These are phyloP conservation scores for Phanerotoma sp. DNA, from an alignment of 2,888 invertebrate genomes.

Conservation along the genomic window DNA sequence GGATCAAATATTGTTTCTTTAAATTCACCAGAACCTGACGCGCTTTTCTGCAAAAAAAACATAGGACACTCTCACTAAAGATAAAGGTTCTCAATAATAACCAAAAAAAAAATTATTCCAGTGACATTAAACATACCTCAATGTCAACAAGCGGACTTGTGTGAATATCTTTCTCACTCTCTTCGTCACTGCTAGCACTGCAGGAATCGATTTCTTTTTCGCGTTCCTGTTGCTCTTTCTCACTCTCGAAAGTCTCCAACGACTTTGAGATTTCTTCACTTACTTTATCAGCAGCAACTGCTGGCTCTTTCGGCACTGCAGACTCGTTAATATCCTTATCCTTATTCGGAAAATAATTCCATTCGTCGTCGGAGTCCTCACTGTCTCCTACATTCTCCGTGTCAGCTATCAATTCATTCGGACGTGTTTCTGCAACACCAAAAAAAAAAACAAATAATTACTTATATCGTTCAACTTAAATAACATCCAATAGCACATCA, in stretches of 20 bases:
- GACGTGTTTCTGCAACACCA: conserved; percentile 45
- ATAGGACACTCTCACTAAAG: no score
- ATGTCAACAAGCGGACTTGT: conserved; percentile 40
- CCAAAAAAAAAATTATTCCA: conserved; percentile 7
- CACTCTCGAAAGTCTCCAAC: conserved; percentile 22
- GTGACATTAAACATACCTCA: conserved; percentile 38
- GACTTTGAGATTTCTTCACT: neutral
- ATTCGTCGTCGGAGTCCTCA: conserved; percentile 84
- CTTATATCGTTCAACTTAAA: no score
- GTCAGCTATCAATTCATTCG: conserved; percentile 51
- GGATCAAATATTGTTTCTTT: no score
- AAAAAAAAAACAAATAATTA: conserved; percentile 2
- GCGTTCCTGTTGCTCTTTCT: conserved; percentile 22
- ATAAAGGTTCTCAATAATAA: neutral
- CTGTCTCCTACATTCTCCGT: conserved; percentile 77
- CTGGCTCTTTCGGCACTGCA: conserved; percentile 1
- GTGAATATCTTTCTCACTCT: conserved; percentile 28
- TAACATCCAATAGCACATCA: neutral
- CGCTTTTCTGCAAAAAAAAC: no score
- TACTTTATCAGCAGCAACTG: neutral
- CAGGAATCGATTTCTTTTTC: conserved; percentile 19
- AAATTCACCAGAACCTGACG: neutral
- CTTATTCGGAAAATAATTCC: conserved; percentile 75
- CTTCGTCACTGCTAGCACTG: conserved; percentile 25
- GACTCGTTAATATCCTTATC: conserved; percentile 55